Conservation (phyloP, 2,888 invertebrate genomes). For the Ischnus inquisitorius region DNA sequence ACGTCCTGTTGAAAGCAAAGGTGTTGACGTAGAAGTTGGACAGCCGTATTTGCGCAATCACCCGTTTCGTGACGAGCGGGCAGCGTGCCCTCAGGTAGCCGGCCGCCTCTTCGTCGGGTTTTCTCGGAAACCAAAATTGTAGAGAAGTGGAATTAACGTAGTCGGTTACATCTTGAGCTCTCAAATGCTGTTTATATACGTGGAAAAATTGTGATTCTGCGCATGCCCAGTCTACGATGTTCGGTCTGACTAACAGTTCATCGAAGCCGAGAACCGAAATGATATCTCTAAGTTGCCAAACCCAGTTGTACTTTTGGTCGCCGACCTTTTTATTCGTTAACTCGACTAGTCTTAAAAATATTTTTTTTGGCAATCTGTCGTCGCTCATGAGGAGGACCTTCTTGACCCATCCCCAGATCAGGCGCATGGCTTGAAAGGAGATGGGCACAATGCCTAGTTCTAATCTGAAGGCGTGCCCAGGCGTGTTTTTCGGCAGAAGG, state of each 20-base stretch:
- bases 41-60: constrained; percentile 25
- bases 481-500: too few relatives aligned
- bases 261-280: constrained; percentile 6
- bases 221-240: not conserved
- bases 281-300: constrained; percentile 10
- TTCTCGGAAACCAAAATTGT: constrained; percentile 36
- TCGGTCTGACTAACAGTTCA: constrained; percentile 20
- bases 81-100: constrained; percentile 6
- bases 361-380: constrained; percentile 12
- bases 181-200: not conserved
- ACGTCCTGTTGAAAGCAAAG: not conserved
- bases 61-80: constrained; percentile 9
- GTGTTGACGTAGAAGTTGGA: constrained; percentile 25
- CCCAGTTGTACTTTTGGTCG: constrained; percentile 26
- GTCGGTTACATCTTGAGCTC: not conserved
- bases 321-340: constrained; percentile 5
- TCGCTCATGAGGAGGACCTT: constrained; percentile 9
- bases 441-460: too few relatives aligned
- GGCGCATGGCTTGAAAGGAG: constrained; percentile 10
- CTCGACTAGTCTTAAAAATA: not conserved
- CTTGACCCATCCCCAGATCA: constrained; percentile 21
- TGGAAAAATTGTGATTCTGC: constrained; percentile 5
- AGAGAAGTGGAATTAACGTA: constrained; percentile 3
- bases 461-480: too few relatives aligned
- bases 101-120: constrained; percentile 5